Conservation (phyloP, 2,113 vertebrate species). For the Cryptoleucopteryx plumbea region DNA sequence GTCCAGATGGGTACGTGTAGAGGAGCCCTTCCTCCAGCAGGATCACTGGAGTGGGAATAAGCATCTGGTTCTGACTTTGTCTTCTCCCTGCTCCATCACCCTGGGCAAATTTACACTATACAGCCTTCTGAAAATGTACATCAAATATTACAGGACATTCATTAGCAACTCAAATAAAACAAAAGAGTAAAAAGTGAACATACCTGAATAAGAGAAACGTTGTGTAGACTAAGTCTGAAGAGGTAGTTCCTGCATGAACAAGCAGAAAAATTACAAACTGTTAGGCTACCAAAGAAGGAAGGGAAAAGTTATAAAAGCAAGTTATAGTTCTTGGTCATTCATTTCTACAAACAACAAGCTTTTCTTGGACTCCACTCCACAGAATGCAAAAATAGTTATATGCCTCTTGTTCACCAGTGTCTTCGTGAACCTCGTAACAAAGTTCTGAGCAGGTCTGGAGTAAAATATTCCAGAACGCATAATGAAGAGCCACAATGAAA, state of each 20-base stretch:
- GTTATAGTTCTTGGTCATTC: not conserved
- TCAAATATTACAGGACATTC: not conserved
- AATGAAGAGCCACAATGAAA: not conserved
- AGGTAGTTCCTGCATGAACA: conserved; percentile 90
- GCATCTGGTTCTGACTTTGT: not conserved
- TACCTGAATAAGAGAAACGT: conserved; percentile 95
- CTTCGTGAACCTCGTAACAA: not conserved
- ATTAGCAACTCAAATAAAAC: conserved; percentile 23
- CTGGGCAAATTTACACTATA: conserved; percentile 6
- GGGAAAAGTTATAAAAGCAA: not conserved
- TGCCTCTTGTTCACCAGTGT: not conserved
- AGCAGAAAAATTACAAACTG: conserved; percentile 46
- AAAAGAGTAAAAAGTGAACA: conserved; percentile 6
- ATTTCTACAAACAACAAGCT: not conserved
- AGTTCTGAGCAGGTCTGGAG: not conserved
- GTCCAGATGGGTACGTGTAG: not conserved
- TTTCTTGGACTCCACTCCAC: not conserved
- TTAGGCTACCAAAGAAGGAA: conserved; percentile 21
- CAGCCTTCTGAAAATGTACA: not conserved
- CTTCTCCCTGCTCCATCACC: not conserved
- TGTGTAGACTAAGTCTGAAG: conserved; percentile 94
- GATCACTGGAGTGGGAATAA: not conserved
- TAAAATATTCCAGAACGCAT: not conserved
- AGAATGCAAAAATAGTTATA: not conserved
- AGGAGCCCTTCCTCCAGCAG: not conserved